Base-by-base conservation (phyloP, 2,797 vertebrate species). In the Acrossocheilus fasciatus region DNA sequence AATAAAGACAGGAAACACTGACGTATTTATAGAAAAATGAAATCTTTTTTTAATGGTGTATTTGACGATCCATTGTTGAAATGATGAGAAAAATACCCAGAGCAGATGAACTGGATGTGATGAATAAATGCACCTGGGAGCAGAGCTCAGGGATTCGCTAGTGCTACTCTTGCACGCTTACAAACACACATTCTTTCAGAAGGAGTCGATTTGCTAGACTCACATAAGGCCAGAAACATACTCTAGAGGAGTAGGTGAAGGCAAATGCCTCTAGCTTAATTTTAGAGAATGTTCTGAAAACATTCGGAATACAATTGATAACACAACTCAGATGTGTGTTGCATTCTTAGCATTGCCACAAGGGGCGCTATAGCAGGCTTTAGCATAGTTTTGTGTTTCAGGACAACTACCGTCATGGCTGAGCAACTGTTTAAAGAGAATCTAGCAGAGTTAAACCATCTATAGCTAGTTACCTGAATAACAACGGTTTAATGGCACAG, bases 11-110 rank as follows among this genome's bases (percentile, higher is more conserved):
- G 14, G 3, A 64, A 20, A 15, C 83, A 6, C 4, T 36, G 34
- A 36, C 69, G 36, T 93, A 62, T 81, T 83, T 86, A 84, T 89
- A 88, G 87, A 95, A 96, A 96, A 96, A 95, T 93, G 93, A 95
- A 93, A 68, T 68, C 93, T 95, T 91, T 95, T 96, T 96, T 96
- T 96, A 96, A 96, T 93, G 94, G 94, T 95, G 93, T 92, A 90
- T 94, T 90, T 92, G 92, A 95, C 93, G 94, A 94, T 94, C 94
- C 93, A 93, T 89, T 94, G 92, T 94, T 94, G 95, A 93, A 94
- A 94, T 94, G 88, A 94, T 92, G 93, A 93, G 88, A 93, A 95
- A 93, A 90, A 94, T 92, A 92, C 90, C 87, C 88, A 94, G 92
- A 91, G 66, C 50, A 45, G 72, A 86, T 70, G 45, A 82, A 43